Evolutionary conservation across 2,888 invertebrate species (phyloP).

Genomic region (Stenoptilia bipunctidactyla): DNA sequence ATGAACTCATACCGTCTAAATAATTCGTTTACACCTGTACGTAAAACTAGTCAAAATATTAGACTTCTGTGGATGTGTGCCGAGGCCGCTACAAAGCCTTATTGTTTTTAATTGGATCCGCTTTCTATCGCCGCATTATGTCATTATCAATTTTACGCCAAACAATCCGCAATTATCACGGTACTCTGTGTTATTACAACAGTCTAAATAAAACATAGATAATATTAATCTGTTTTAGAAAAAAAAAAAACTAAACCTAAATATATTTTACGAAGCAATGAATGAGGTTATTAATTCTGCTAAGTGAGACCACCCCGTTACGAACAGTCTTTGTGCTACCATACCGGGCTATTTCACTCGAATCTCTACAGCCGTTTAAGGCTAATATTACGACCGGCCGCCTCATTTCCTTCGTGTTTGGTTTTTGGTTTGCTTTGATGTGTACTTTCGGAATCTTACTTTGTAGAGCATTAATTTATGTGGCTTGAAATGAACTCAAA

Average conservation of each 20-base stretch:
- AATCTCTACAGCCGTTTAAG: neutral
- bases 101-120: neutral
- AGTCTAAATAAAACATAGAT: too few species aligned
- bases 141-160: neutral
- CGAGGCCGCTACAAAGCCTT: too few species aligned
- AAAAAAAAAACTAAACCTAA: too few species aligned
- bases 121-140: neutral
- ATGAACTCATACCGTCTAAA: too few species aligned
- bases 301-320: neutral
- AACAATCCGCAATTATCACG: neutral
- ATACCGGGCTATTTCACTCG: neutral
- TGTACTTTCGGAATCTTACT: neutral
- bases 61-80: too few species aligned
- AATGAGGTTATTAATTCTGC: too few species aligned
- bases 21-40: too few species aligned
- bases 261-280: too few species aligned
- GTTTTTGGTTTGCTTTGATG: conserved; percentile 11
- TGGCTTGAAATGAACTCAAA: too few species aligned
- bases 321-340: neutral
- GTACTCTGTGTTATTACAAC: neutral
- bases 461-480: too few species aligned
- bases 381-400: conserved; percentile 2
- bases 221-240: too few species aligned
- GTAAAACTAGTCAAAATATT: too few species aligned
- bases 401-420: conserved; percentile 7